Base-by-base conservation (phyloP, 2,888 invertebrate species). In the Phengaris arion region DNA sequence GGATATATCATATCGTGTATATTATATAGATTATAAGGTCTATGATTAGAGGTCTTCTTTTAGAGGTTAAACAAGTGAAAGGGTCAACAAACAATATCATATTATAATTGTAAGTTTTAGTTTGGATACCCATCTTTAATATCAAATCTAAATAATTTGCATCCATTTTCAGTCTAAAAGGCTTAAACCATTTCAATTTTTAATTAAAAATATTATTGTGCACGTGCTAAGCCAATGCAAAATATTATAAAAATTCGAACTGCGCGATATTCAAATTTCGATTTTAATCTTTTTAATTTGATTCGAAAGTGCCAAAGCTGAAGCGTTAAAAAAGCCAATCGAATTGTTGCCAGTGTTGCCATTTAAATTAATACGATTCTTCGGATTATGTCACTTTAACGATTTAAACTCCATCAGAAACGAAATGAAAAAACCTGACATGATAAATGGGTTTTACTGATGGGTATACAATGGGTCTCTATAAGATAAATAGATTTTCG, bases 301-400 rank as follows among this genome's bases (percentile, higher is more conserved):
- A 35, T 64, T 64, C 35, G 64, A 64, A 45, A 64, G 64, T 6
- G 64, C 64, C 35, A 64, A 35, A 64, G 35, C 35, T 35, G 12
- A 45, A 45, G 64, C 64, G 64, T 35, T 35, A 35, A 35, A 35
- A 64, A 64, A 64, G 64, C 35, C 64, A 64, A 64, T 45, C 64
- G 45, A 64, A 64, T 64, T 45, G 64, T 64, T 35, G 64, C 45
- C 35, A 64, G 64, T 64, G 64, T 64, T 64, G 64, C 64, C 64
- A 64, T 64, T 64, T 64, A 64, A 64, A 64, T 35, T 64, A 64
- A 64, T 64, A 64, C 12, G 64, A 64, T 64, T 2, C 15, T 12
- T 9, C 64, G 64, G 64, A 64, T 64, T 64, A 64, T 64, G 64
- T 64, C 64, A 64, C 64, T 64, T 64, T 64, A 35, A 35, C 64